Percentiles rank a stretch among this genome's conserved stretches.
Conservation (phyloP, 2,113 vertebrate genomes). For the Lathamus discolor region DNA sequence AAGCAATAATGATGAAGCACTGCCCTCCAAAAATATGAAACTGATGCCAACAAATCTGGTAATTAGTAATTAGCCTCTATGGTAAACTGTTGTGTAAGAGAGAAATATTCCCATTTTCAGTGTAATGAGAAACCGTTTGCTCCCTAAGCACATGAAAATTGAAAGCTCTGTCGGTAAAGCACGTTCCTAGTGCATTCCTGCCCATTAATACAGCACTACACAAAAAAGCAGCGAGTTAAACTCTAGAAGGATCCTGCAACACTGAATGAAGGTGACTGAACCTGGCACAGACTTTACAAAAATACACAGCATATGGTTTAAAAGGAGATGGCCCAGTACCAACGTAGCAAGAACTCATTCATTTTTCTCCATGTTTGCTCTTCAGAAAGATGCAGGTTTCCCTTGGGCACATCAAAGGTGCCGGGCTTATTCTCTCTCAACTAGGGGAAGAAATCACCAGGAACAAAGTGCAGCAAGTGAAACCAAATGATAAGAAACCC, state of each 20-base stretch:
- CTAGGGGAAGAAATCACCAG: constrained; percentile 5
- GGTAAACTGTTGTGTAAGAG: constrained; percentile 6
- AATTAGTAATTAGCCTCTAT: constrained; percentile 29
- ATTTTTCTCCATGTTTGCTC: constrained; percentile 48
- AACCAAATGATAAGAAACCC: constrained; percentile 25
- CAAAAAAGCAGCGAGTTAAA: neutral
- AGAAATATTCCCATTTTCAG: constrained; percentile 36
- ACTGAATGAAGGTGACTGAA: constrained; percentile 49
- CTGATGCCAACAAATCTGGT: neutral
- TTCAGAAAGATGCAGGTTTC: constrained; percentile 36
- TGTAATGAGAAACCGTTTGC: neutral
- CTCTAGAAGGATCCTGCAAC: constrained; percentile 29
- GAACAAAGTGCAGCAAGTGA: constrained; percentile 47
- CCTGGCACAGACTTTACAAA: constrained; percentile 44
- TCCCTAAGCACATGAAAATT: constrained; percentile 29
- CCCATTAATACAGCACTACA: neutral
- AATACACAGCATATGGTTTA: constrained; percentile 53
- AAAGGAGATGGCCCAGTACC: constrained; percentile 51
- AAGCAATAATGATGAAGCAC: neutral
- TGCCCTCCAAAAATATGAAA: constrained; percentile 48
- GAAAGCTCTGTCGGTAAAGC: constrained; percentile 15
- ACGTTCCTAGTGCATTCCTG: neutral
- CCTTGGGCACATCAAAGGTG: constrained; percentile 41
- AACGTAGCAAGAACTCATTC: constrained; percentile 52
- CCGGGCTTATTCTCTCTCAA: neutral